A percentile compares a stretch with the other conserved stretches of the same genome.
Conservation (phyloP, 1,140 invertebrate species). For the Trichoplusia ni region DNA sequence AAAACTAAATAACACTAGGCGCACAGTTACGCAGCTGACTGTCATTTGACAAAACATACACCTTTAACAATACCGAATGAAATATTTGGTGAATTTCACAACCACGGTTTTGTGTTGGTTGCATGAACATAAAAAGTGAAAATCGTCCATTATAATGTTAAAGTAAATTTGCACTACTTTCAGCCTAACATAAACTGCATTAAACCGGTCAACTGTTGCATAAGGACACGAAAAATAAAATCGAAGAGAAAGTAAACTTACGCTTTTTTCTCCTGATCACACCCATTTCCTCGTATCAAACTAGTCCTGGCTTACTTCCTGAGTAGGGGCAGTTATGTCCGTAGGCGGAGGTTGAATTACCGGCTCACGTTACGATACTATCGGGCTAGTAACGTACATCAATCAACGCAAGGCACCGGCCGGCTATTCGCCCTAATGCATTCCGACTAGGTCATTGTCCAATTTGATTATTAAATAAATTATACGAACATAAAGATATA, state of each 20-base stretch:
- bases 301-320: conserved; percentile 48
- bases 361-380: conserved; percentile 39
- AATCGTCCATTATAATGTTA: too few species aligned
- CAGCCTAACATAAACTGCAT: too few species aligned
- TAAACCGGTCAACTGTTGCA: too few species aligned
- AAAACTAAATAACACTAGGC: conserved; percentile 3
- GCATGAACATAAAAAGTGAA: too few species aligned
- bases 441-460: conserved; percentile 66
- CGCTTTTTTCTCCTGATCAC: conserved; percentile 76
- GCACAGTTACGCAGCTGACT: background rate
- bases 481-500: too few species aligned
- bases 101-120: background rate
- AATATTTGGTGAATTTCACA: conserved; percentile 3
- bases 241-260: conserved; percentile 59
- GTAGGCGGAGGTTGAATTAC: conserved; percentile 40
- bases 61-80: conserved; percentile 3
- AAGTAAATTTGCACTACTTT: too few species aligned
- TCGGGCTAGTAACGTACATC: conserved; percentile 53
- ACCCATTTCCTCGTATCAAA: conserved; percentile 64
- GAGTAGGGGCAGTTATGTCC: conserved; percentile 43
- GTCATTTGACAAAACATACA: conserved; percentile 10
- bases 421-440: conserved; percentile 56
- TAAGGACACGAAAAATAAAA: conserved; percentile 3
- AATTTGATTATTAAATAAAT: conserved; percentile 37
- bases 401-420: conserved; percentile 55